Evolutionary conservation across 1,140 invertebrate genomes (phyloP), one percentile per base, ranked within the genome.

Genomic region (Teleogryllus occipitalis): DNA sequence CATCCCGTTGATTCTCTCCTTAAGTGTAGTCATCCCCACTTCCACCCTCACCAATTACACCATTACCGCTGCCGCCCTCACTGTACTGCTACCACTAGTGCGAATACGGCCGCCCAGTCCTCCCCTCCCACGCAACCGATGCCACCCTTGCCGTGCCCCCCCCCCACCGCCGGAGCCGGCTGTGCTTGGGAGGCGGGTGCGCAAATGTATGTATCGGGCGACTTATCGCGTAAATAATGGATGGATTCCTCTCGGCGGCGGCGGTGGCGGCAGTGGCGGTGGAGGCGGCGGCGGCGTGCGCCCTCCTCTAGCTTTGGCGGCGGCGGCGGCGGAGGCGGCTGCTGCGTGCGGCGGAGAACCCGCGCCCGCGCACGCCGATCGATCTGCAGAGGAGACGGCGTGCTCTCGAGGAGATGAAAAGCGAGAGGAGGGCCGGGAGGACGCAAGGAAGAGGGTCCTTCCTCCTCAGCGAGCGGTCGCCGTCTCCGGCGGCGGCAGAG

Each of bases 161-260:
- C 10, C 18, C 1, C 54, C 54, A 65, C 18, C 18, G 54, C 7
- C 10, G 10, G 18, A 65, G 54, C 54, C 54, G 54, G 10, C 18
- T 10, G 54, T 65, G 54, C 54, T 65, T 18, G 10, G 54, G 54
- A 65, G 54, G 54, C 54, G 10, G 54, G 54, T 18, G 54, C 54
- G 54, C 54, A 65, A 65, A 65, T 65, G 54, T 65, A 65, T 65
- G 54, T 65, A 65, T 65, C 54, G 54, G 54, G 54, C 54, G 54
- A 65, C 54, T 65, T 65, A 65, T 65, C 54, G 54, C 54, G 54
- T 65, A 65, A 65, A 65, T 65, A 65, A 65, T 65, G 54, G 54
- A 65, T 65, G 54, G 54, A 65, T 65, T 65, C 54, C 54, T 65
- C 54, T 65, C 54, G 54, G 18, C 54, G 54, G 54, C 54, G 18